phyloP scores from a whole-genome alignment of 2,797 vertebrate species.

The Anabacerthia variegaticeps region DNA sequence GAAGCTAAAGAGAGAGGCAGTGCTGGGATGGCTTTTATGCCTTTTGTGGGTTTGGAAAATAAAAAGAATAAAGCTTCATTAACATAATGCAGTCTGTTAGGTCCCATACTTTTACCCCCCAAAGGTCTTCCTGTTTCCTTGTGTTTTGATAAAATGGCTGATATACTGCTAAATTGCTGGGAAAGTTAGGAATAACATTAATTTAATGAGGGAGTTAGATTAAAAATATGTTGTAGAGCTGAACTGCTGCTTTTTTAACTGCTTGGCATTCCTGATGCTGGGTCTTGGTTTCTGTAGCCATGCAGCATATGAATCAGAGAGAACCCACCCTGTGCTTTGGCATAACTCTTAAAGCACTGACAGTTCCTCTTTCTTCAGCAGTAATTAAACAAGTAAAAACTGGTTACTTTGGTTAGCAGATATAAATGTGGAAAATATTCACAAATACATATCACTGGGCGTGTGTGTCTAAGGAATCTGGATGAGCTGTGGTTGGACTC shows the following conservation, averaged over 20 bases:
- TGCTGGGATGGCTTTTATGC: not conserved
- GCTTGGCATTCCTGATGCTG: conserved; percentile 68
- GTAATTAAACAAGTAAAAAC: conserved; percentile 70
- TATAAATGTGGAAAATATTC: conserved; percentile 62
- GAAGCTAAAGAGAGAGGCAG: not conserved
- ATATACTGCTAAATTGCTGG: conserved; percentile 24
- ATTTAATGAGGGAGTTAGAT: conserved; percentile 5
- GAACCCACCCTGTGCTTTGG: conserved; percentile 65
- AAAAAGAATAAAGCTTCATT: not conserved
- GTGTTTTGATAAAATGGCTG: conserved; percentile 22
- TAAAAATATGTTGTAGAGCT: conserved; percentile 33
- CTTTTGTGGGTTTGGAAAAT: not conserved
- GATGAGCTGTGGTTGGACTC: conserved; percentile 58
- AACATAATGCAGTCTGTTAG: not conserved
- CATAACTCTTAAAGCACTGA: conserved; percentile 52
- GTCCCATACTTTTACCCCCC: not conserved
- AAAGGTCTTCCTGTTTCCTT: conserved; percentile 24
- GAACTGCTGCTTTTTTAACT: conserved; percentile 21
- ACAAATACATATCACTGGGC: conserved; percentile 36
- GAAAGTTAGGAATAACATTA: conserved; percentile 32
- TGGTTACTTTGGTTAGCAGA: conserved; percentile 60
- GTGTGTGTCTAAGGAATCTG: conserved; percentile 70
- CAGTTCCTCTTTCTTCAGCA: conserved; percentile 53
- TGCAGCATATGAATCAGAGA: conserved; percentile 70
- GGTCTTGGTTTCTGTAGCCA: conserved; percentile 70